Evolutionary conservation across 2,888 invertebrate species (phyloP).

Genomic region (Eurois occulta): DNA sequence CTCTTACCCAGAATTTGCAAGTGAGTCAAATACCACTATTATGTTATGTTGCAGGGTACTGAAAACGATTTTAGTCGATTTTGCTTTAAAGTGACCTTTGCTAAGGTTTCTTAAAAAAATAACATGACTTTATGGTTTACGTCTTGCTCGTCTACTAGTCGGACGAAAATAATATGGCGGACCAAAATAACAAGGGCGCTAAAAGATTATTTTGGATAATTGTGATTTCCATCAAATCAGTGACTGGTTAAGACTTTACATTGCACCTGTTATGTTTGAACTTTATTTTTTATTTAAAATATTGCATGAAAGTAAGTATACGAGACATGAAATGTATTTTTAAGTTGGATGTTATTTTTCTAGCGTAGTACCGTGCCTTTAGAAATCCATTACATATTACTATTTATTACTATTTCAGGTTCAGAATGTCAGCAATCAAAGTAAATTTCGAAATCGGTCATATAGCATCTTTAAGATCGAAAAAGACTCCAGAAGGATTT

Average conservation of each 20-base stretch:
- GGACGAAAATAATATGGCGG: constrained; percentile 87
- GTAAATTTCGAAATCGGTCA: constrained; percentile 98
- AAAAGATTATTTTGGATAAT: constrained; percentile 85
- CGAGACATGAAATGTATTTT: constrained; percentile 42
- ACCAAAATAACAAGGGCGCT: constrained; percentile 90
- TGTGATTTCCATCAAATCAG: constrained; percentile 73
- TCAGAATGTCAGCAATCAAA: constrained; percentile 85
- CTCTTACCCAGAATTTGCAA: background rate
- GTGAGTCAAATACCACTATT: background rate
- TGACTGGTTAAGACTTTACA: constrained; percentile 70
- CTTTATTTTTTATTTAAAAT: constrained; percentile 58
- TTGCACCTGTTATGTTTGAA: constrained; percentile 68
- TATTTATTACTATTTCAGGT: constrained; percentile 68
- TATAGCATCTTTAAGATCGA: constrained; percentile 94
- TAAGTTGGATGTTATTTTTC: constrained; percentile 66
- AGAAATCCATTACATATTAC: constrained; percentile 59
- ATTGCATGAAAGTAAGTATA: constrained; percentile 70
- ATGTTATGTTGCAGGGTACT: background rate
- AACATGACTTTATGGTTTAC: constrained; percentile 29
- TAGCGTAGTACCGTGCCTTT: constrained; percentile 60
- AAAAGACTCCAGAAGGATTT: constrained; percentile 96
- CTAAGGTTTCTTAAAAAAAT: background rate
- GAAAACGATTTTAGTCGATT: constrained; percentile 21
- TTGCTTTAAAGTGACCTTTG: background rate
- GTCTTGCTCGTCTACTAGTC: constrained; percentile 18